Base-by-base conservation (phyloP, 2,888 invertebrate species). In the Platerodrilus igneus region DNA sequence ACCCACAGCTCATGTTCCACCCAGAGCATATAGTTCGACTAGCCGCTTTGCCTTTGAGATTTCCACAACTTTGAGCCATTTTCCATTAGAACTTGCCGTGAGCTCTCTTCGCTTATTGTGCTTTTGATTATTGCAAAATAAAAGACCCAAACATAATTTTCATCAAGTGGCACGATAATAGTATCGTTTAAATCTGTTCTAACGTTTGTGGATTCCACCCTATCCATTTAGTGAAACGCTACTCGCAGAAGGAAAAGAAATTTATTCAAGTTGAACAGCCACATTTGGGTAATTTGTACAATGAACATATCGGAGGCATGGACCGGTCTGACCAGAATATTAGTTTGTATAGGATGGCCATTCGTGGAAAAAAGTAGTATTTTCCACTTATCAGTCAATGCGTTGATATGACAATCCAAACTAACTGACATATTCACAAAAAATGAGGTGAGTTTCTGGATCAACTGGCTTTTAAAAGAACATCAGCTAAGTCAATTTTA, bases 391-490 rank as follows among this genome's bases (percentile, higher is more conserved):
- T 50, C 14, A 30, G 33, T 16, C 43, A 50, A 19, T 25, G 42
- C 22, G 20, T 50, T 17, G 50, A 48, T 41, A 27, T 41, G 27
- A 38, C 48, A 7, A 32, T 32, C 5, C 42, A 43, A 23, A 50
- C 48, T 30, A 41, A 41, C 5, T 48, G 46, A 48, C 48, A 50
- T 10, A 19, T 48, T 21, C 41, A 46, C 10, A 17, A 20, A 35
- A 15, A 15, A 10, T 19, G 7, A 14, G 34, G 27, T 14, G 38
- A 36, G 36, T 18, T 28, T 23, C 22, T 48, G 30, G 46, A 48
- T 32, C 38, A 41, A 17, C 26, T 46, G 8, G 28, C 35, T 5
- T 48, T 48, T 36, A 35, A 41, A 13, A 25, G 41, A 15, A 44
- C 36, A 29, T 35, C 43, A 4, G 48, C 43, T 7, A 41, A 36